Conservation (phyloP, 2,797 vertebrate genomes). For the Falco rusticolus region DNA sequence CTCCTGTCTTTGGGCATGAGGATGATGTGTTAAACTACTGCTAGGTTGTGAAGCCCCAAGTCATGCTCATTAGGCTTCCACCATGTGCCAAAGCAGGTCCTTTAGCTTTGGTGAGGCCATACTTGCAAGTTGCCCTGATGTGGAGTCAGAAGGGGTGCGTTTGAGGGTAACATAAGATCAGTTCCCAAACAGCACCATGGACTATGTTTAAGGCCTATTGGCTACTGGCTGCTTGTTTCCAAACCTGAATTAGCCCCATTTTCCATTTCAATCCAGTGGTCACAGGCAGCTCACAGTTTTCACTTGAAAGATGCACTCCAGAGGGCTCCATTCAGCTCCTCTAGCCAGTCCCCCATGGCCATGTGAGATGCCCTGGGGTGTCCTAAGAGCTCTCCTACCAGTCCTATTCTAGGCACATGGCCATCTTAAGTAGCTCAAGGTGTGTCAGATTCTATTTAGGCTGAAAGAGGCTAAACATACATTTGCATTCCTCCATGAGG, state of each 20-base stretch:
- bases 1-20: neutral
- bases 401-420: neutral
- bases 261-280: neutral
- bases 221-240: neutral
- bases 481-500: constrained; percentile 14
- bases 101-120: neutral
- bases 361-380: neutral
- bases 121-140: neutral
- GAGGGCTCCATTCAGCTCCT: neutral
- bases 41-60: neutral
- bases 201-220: neutral
- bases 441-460: neutral
- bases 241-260: neutral
- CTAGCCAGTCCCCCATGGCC: neutral
- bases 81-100: neutral
- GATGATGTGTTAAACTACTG: neutral
- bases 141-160: neutral
- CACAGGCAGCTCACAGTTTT: neutral
- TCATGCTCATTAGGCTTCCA: neutral
- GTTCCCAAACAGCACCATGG: neutral
- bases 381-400: neutral
- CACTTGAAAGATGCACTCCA: neutral
- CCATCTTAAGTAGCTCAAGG: neutral
- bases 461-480: neutral
- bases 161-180: neutral